Evolutionary conservation across 1,140 invertebrate species (phyloP).

Genomic region (Aradophagus sp.): DNA sequence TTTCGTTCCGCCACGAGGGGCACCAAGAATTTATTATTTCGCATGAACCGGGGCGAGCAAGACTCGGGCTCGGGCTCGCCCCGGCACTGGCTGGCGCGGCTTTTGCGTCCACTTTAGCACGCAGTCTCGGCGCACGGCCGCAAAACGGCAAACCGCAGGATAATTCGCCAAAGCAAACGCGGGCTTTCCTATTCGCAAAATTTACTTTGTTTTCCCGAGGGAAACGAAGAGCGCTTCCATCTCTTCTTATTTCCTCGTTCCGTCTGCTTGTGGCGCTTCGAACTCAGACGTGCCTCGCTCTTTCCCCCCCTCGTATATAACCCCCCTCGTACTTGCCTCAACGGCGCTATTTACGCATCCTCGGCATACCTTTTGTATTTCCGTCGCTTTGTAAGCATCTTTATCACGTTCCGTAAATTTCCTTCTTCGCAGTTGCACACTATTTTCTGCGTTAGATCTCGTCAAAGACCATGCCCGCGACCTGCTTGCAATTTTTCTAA

Average conservation of each 20-base stretch:
- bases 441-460: conserved; percentile 50
- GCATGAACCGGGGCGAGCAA: conserved; percentile 54
- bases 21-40: conserved; percentile 71
- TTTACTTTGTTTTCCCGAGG: conserved; percentile 57
- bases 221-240: conserved; percentile 55
- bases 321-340: conserved; percentile 8
- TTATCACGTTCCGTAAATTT: conserved; percentile 59
- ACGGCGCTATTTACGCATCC: conserved; percentile 51
- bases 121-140: conserved; percentile 44
- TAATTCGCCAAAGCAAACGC: conserved; percentile 57
- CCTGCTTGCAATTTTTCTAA: no score
- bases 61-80: no score
- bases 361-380: conserved; percentile 55
- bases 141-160: conserved; percentile 55
- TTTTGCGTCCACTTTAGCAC: conserved; percentile 72
- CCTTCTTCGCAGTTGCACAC: conserved; percentile 48
- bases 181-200: conserved; percentile 55
- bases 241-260: conserved; percentile 57
- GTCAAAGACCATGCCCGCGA: conserved; percentile 41
- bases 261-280: conserved; percentile 43
- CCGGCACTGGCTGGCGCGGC: conserved; percentile 64
- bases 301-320: background rate
- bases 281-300: conserved; percentile 10
- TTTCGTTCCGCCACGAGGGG: conserved; percentile 63
- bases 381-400: conserved; percentile 55